phyloP scores from a whole-genome alignment of 2,888 invertebrate genomes.

The Cataglyphis rosenhaueri region DNA sequence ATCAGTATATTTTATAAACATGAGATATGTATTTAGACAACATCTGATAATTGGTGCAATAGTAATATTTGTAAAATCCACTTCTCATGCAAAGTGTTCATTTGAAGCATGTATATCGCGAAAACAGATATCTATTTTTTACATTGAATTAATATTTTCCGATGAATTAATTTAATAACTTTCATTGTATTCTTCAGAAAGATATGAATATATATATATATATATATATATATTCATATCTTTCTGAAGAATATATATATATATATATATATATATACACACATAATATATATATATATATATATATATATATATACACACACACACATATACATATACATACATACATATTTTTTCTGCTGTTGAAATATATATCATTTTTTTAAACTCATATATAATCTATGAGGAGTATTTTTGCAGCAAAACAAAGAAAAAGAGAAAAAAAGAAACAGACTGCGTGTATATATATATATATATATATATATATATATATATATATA shows the following conservation, averaged over 20 bases:
- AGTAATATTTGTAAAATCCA: constrained; percentile 54
- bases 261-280: no score
- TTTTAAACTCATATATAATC: constrained; percentile 48
- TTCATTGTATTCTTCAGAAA: constrained; percentile 36
- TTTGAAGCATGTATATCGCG: constrained; percentile 64
- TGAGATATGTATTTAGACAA: constrained; percentile 57
- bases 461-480: no score
- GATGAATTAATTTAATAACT: constrained; percentile 64
- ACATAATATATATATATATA: not conserved
- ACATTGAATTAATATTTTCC: constrained; percentile 73
- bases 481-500: constrained; percentile 37
- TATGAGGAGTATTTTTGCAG: constrained; percentile 53
- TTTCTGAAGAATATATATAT: no score
- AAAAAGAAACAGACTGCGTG: constrained; percentile 42
- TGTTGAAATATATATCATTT: constrained; percentile 43
- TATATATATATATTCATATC: not conserved
- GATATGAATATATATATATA: constrained; percentile 25
- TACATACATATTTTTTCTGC: constrained; percentile 31
- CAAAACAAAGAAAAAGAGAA: constrained; percentile 28
- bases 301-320: not conserved
- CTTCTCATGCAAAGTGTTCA: constrained; percentile 70
- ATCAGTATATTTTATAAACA: constrained; percentile 76
- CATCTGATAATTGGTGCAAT: constrained; percentile 75
- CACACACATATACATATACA: not conserved
- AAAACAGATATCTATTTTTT: constrained; percentile 72